Base-by-base conservation (phyloP, 2,888 invertebrate genomes). In the Scaptomyza cyrtandrae region DNA sequence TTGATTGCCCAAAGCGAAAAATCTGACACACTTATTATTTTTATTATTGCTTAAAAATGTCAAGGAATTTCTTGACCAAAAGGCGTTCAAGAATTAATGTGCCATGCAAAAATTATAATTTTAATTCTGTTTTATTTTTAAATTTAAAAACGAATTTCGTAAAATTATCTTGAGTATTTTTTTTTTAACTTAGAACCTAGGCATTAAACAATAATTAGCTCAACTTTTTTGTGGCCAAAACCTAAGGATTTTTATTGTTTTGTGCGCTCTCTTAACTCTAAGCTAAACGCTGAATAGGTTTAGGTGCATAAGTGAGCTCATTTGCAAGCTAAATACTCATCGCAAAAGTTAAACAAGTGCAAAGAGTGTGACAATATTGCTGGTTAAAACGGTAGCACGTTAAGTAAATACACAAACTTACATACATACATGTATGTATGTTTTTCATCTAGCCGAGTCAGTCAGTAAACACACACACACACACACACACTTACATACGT, bases 221-320 rank as follows among this genome's bases (percentile, higher is more conserved):
- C n/a, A n/a, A n/a, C n/a, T n/a, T n/a, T n/a, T n/a, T n/a, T n/a
- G n/a, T n/a, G n/a, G n/a, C n/a, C n/a, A n/a, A n/a, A n/a, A n/a
- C n/a, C n/a, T n/a, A n/a, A n/a, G n/a, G n/a, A n/a, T n/a, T n/a
- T n/a, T n/a, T 31, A 31, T 31, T 31, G 39, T 14, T 48, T 14
- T 24, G n/a, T 16, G 39, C 27, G 39, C 14, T 13, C 16, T 16
- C 13, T 16, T 53, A n/a, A 44, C 24, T 19, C 7, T 27, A 43
- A 16, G 35, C 27, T n/a, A 13, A 24, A 39, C 31, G 55, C 48
- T 71, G 71, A 71, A 61, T 55, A 73, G 68, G 59, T 60, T 41
- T 49, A 37, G 29, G 31, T n/a, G 24, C 11, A 10, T 33, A 39
- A 63, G 55, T 79, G 79, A 79, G 79, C 80, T 79, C 83, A 79